A percentile compares a stretch with the other conserved stretches of the same genome.
phyloP scores from a whole-genome alignment of 2,797 vertebrate species.

The Lagorchestes hirsutus region DNA sequence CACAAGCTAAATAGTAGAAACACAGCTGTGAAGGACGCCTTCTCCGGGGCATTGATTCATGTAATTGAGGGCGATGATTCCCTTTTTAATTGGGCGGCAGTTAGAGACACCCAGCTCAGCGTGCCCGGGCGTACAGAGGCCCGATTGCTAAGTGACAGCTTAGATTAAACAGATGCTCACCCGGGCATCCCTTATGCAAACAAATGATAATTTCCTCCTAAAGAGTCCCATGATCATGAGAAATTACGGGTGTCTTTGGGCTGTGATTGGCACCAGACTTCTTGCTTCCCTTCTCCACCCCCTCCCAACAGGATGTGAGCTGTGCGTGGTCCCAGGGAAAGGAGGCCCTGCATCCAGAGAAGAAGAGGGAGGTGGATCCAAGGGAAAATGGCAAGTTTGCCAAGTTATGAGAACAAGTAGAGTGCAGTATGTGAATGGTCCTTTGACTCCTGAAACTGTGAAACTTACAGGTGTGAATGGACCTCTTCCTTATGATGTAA shows the following conservation, averaged over 20 bases:
- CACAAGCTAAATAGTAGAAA: slow-evolving; percentile 62
- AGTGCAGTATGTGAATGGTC: neutral
- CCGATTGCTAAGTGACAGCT: slow-evolving; percentile 78
- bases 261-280: neutral
- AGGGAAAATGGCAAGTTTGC: neutral
- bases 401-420: neutral
- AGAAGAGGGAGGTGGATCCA: neutral
- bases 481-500: neutral
- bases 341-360: neutral
- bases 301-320: neutral
- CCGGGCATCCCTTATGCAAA: slow-evolving; percentile 72
- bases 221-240: neutral
- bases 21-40: slow-evolving; percentile 64
- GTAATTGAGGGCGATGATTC: slow-evolving; percentile 62
- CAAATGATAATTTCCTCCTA: slow-evolving; percentile 58
- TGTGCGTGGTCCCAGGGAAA: neutral
- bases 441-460: neutral
- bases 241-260: neutral
- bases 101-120: neutral
- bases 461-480: neutral
- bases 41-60: slow-evolving; percentile 36
- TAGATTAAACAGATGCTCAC: slow-evolving; percentile 79
- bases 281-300: neutral
- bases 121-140: neutral
- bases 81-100: slow-evolving; percentile 55